Percentiles rank a stretch among this genome's conserved stretches.
phyloP scores from a whole-genome alignment of 2,113 vertebrate species.

The Coreoperca whiteheadi region DNA sequence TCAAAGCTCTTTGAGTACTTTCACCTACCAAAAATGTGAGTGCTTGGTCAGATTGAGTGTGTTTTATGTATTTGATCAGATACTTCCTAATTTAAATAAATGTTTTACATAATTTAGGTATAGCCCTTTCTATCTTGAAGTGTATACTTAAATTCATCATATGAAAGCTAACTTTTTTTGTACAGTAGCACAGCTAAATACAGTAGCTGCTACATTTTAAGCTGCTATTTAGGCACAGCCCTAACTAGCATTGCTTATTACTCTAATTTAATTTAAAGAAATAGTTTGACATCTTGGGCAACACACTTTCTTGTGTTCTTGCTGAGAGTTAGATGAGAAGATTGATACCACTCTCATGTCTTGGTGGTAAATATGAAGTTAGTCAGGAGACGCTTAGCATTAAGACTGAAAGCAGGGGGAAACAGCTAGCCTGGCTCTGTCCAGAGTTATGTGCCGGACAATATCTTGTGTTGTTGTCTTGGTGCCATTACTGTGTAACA shows the following conservation, averaged over 20 bases:
- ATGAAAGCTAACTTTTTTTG: not conserved
- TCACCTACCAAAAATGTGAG: not conserved
- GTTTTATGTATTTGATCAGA: not conserved
- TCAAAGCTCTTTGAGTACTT: not conserved
- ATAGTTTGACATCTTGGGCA: not conserved
- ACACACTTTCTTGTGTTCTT: not conserved
- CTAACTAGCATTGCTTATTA: not conserved
- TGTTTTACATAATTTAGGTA: not conserved
- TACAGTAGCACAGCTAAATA: not conserved
- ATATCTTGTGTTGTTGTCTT: conserved; percentile 15
- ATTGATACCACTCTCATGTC: not conserved
- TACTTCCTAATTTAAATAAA: not conserved
- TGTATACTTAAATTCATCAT: not conserved
- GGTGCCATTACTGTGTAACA: conserved; percentile 10
- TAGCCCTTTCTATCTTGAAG: not conserved
- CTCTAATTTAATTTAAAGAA: not conserved
- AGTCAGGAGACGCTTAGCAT: not conserved
- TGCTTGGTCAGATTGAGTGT: not conserved
- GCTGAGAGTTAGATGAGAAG: not conserved
- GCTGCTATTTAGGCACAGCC: not conserved
- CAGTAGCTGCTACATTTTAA: not conserved
- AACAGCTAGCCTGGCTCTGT: not conserved
- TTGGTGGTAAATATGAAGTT: not conserved
- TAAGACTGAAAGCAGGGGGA: not conserved
- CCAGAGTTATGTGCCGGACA: not conserved